Evolutionary conservation across 2,888 invertebrate genomes (phyloP), one percentile per base, ranked within the genome.

Genomic region (Eustalomyia histrio): DNA sequence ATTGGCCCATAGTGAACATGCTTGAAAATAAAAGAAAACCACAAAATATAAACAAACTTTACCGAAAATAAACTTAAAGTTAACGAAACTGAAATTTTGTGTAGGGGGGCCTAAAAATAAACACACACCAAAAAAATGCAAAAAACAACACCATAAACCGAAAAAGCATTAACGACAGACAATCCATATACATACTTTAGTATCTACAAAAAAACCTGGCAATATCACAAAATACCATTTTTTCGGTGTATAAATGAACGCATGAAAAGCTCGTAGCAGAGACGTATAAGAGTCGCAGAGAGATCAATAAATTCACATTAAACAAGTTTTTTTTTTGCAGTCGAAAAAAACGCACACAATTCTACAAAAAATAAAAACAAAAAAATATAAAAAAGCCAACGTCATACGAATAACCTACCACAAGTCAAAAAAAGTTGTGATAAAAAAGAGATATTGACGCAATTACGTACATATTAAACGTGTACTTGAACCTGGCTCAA

Each of bases 311-410:
- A 74, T 81, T 81, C 71, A 61, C 74, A 81, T 81, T 81, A 81
- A 81, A 78, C 81, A 65, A 78, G 81, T 80, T 81, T 74, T 73
- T 57, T 29, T 29, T 39, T 16, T 29, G 12, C 60, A 47, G 80
- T 82, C 14, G 12, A 80, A 63, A 61, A 17, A 39, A 64, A 67
- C 29, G 55, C 43, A 78, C 43, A 83, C 78, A 83, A 85, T 83
- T 82, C 84, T 86, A 85, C 84, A 85, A 87, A 85, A 86, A 79
- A 79, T 29, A 33, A 60, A 86, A 85, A 84, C 84, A 86, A 83
- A 86, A 87, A 84, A 39, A 52, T 29, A 58, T 53, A 69, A 64
- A 60, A 14, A 73, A 72, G 60, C 71, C 72, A 72, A 60, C 60
- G 60, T 58, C 78, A 64, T 67, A 76, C 78, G 76, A 80, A 72